These are phyloP conservation scores for Himalopsyche kuldschensis DNA, from an alignment of 2,888 invertebrate species.

Conservation along the genomic window DNA sequence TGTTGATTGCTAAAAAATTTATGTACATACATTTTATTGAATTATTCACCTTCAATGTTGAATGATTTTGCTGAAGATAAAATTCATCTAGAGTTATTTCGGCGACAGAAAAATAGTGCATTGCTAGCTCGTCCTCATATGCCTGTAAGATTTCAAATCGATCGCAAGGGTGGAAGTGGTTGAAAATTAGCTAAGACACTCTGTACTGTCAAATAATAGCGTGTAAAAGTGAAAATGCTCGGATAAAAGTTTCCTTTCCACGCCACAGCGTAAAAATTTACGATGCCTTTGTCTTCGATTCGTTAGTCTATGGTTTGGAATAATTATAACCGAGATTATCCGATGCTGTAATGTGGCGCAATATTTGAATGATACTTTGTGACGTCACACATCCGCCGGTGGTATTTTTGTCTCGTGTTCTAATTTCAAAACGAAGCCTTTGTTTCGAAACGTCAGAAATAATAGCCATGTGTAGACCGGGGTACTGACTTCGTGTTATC, in stretches of 20 bases:
- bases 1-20: too few relatives aligned
- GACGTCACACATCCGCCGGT: not conserved
- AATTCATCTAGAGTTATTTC: too few relatives aligned
- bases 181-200: too few relatives aligned
- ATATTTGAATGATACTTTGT: not conserved
- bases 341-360: not conserved
- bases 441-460: not conserved
- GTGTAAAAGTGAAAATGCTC: not conserved
- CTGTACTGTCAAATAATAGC: too few relatives aligned
- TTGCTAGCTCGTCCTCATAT: too few relatives aligned
- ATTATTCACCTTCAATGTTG: too few relatives aligned
- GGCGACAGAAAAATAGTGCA: too few relatives aligned
- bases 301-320: not conserved
- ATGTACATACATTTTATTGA: too few relatives aligned
- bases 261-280: not conserved
- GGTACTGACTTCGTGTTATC: not conserved
- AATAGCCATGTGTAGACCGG: not conserved
- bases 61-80: too few relatives aligned
- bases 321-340: not conserved
- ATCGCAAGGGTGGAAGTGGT: too few relatives aligned
- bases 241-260: not conserved
- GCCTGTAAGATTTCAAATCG: too few relatives aligned
- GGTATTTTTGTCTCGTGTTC: not conserved
- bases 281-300: not conserved
- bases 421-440: not conserved